A percentile compares a stretch with the other conserved stretches of the same genome.
phyloP scores from a whole-genome alignment of 2,113 vertebrate species.

The Leucosticte australis region DNA sequence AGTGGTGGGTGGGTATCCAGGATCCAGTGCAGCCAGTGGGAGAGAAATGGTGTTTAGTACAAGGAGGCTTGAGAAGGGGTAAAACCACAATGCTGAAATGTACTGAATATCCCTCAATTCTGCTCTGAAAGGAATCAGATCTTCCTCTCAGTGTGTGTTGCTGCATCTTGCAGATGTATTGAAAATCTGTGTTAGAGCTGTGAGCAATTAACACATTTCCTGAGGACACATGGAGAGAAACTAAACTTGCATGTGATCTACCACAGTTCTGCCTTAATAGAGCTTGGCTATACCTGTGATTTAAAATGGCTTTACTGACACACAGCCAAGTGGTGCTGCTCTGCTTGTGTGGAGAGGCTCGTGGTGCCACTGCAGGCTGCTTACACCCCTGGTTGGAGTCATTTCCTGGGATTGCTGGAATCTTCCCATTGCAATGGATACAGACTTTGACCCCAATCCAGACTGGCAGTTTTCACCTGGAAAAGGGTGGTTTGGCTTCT shows the following conservation, averaged over 20 bases:
- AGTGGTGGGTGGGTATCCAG: not conserved
- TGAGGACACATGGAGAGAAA: not conserved
- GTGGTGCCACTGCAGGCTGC: not conserved
- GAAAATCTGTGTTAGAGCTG: constrained; percentile 38
- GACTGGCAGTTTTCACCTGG: not conserved
- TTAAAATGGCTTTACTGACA: not conserved
- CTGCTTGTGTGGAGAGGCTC: not conserved
- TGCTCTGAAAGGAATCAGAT: not conserved
- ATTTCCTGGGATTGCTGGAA: not conserved
- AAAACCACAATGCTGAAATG: not conserved
- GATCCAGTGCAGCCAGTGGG: not conserved
- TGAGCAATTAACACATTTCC: constrained; percentile 54
- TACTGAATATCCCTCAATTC: not conserved
- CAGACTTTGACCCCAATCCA: not conserved
- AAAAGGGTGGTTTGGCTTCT: not conserved
- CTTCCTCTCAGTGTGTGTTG: not conserved
- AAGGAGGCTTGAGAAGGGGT: not conserved
- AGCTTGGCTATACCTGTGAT: not conserved
- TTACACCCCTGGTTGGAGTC: not conserved
- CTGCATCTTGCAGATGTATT: constrained; percentile 27
- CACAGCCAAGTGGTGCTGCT: not conserved
- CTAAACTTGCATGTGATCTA: constrained; percentile 12
- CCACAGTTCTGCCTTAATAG: not conserved
- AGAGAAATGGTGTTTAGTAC: too few species aligned
- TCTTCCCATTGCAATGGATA: not conserved